Evolutionary conservation across 2,797 vertebrate species (phyloP).

Genomic region (Typhlichthys eigenmanni): DNA sequence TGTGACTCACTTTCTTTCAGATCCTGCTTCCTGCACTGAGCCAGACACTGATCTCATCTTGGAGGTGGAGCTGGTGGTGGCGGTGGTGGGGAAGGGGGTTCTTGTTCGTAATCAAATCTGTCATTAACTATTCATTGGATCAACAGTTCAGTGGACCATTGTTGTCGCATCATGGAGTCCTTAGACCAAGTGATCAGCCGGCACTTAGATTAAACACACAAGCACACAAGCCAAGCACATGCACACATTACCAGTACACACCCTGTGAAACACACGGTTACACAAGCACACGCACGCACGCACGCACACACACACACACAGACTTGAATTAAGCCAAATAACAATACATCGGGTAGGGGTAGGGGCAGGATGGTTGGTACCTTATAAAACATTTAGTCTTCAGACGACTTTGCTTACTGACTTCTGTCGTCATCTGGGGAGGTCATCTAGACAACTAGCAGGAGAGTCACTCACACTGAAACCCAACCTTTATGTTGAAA

Average conservation of each 20-base stretch:
- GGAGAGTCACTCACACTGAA: conserved; percentile 57
- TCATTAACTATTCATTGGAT: conserved; percentile 97
- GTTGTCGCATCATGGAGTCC: conserved; percentile 80
- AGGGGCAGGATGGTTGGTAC: conserved; percentile 58
- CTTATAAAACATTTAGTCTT: conserved; percentile 94
- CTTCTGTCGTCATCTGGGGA: conserved; percentile 77
- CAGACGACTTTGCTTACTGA: conserved; percentile 87
- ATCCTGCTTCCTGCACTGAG: conserved; percentile 68
- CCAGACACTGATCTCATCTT: conserved; percentile 87
- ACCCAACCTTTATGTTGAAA: conserved; percentile 27
- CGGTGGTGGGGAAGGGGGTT: conserved; percentile 18
- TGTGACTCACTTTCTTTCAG: conserved; percentile 15
- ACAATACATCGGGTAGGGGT: conserved; percentile 83
- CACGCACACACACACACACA: conserved; percentile 29
- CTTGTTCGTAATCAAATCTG: conserved; percentile 89
- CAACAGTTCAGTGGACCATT: conserved; percentile 89
- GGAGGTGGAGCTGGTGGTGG: background rate
- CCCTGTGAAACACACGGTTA: background rate
- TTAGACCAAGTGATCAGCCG: conserved; percentile 20
- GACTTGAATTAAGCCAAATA: conserved; percentile 83
- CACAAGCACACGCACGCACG: background rate
- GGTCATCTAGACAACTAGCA: conserved; percentile 82
- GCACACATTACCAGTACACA: background rate
- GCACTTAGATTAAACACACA: conserved; percentile 39
- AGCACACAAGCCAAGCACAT: conserved; percentile 5